These are phyloP conservation scores for Contarinia nasturtii DNA, from an alignment of 1,140 invertebrate species.

Conservation along the genomic window DNA sequence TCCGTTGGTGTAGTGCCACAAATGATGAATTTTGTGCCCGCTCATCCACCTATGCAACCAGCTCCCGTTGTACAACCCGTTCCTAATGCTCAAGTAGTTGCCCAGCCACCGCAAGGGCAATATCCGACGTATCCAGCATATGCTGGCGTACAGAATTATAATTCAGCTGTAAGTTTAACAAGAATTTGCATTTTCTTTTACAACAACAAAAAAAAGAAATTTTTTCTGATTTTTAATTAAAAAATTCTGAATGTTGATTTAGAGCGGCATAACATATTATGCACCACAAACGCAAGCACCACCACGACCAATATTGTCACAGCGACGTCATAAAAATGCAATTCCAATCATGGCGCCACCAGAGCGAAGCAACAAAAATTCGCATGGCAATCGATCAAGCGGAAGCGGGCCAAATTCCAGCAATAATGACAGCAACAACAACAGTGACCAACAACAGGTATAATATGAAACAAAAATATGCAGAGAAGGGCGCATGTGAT, in stretches of 20 bases:
- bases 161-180: not conserved
- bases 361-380: conserved; percentile 10
- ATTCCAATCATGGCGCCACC: conserved; percentile 26
- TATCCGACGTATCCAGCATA: not conserved
- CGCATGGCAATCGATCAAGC: too few species aligned
- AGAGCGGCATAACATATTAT: conserved; percentile 23
- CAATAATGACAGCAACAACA: not conserved
- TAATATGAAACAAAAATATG: too few species aligned
- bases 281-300: conserved; percentile 17
- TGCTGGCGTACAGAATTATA: conserved; percentile 1
- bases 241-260: conserved; percentile 6
- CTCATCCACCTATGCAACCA: not conserved
- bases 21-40: not conserved
- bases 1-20: not conserved
- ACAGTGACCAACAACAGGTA: not conserved
- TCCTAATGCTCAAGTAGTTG: not conserved
- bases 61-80: not conserved
- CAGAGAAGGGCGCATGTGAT: too few species aligned
- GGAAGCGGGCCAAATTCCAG: conserved; percentile 1
- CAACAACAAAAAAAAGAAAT: not conserved
- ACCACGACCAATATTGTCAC: conserved; percentile 16
- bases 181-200: not conserved
- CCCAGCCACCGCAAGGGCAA: conserved; percentile 1
- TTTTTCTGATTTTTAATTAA: not conserved
- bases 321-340: conserved; percentile 24